Evolutionary conservation across 2,797 vertebrate genomes (phyloP), one percentile per base, ranked within the genome.

Genomic region (Scomberomorus guttatus): DNA sequence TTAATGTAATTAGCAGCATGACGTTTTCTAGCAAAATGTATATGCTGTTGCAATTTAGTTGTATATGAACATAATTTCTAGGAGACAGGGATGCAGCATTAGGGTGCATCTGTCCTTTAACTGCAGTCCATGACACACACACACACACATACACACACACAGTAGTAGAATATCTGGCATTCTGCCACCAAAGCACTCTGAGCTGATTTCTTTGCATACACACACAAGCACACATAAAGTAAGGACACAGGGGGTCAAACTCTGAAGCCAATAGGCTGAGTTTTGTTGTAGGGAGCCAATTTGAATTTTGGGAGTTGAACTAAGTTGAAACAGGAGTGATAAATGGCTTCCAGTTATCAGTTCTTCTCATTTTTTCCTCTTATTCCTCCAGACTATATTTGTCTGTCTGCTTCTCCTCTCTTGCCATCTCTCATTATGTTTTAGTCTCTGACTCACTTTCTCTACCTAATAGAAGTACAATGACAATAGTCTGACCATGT

Each of bases 171-270:
- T 5, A 70, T 13, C 44, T 86, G 88, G 90, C 87, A 5, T 10
- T 48, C 46, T 66, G 81, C 86, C 87, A 89, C 63, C n/a, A 70
- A 81, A 88, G 81, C 89, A 89, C 88, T 91, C 61, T 57, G 72
- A 54, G 50, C 67, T 69, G 69, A 83, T 82, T 89, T 27, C 60
- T 73, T 62, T 52, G 42, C 52, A 39, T 3, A 44, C 56, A 68
- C 58, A 58, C 67, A 81, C 46, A 61, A 24, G 79, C 27, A n/a
- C 34, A 56, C 46, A 77, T 34, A 60, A n/a, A 60, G 37, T 7
- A 48, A 76, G 69, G 64, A 65, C 70, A 63, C n/a, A 1, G 18
- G 1, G 52, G 74, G 73, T 88, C 77, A 84, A 81, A 77, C 46
- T 18, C 24, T 17, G 9, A 3, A 73, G 22, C 44, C 59, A 56